Conservation (phyloP, 1,140 invertebrate species). For the Holcopasites calliopsidis region DNA sequence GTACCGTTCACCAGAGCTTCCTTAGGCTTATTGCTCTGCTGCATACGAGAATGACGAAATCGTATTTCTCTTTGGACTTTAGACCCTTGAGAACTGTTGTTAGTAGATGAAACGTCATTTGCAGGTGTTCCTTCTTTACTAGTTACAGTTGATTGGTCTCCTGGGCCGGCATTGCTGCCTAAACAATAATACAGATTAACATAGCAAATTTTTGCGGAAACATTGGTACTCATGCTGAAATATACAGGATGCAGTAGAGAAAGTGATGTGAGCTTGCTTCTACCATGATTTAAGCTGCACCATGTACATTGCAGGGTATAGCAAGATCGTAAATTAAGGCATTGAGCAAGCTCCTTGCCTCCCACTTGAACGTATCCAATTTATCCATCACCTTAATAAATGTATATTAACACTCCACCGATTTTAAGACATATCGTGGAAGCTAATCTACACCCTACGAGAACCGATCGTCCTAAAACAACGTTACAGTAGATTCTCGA, state of each 20-base stretch:
- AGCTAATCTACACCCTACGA: too few relatives aligned
- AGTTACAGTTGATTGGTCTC: slow-evolving; percentile 72
- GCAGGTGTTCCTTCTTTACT: slow-evolving; percentile 73
- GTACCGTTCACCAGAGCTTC: slow-evolving; percentile 83
- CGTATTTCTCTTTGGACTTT: slow-evolving; percentile 77
- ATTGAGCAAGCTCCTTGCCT: too few relatives aligned
- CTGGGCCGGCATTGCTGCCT: slow-evolving; percentile 75
- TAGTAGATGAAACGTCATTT: slow-evolving; percentile 71
- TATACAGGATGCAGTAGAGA: too few relatives aligned
- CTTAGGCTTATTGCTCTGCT: slow-evolving; percentile 81
- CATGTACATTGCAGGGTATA: too few relatives aligned
- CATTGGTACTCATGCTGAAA: neutral
- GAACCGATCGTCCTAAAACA: slow-evolving; percentile 62
- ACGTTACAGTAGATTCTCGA: neutral
- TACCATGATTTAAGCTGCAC: too few relatives aligned
- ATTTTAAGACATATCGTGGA: too few relatives aligned
- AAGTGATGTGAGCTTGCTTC: too few relatives aligned
- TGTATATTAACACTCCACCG: too few relatives aligned
- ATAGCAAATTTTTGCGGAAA: slow-evolving; percentile 37
- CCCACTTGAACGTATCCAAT: too few relatives aligned
- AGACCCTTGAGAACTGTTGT: slow-evolving; percentile 71
- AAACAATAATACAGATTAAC: slow-evolving; percentile 62
- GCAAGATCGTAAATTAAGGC: too few relatives aligned
- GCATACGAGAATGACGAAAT: slow-evolving; percentile 75
- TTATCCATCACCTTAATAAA: too few relatives aligned